Percentiles rank a stretch among this genome's conserved stretches.
Conservation (phyloP, 2,113 vertebrate genomes). For the Spea multiplicata region DNA sequence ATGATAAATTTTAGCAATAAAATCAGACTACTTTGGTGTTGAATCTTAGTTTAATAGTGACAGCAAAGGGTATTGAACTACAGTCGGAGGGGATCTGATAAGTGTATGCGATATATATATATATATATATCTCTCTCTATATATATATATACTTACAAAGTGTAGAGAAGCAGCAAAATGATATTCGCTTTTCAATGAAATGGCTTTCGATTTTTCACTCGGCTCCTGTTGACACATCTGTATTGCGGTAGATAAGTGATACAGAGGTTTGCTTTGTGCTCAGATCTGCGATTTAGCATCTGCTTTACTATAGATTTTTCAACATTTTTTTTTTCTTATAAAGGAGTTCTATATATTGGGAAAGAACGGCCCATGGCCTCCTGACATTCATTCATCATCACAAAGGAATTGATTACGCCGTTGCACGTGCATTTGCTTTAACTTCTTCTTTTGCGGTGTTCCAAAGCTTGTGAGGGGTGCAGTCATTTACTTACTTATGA, state of each 20-base stretch:
- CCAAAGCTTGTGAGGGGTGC: too few relatives aligned
- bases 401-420: not conserved
- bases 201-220: constrained; percentile 15
- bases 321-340: not conserved
- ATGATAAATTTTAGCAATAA: constrained; percentile 54
- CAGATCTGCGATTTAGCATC: not conserved
- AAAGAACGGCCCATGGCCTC: not conserved
- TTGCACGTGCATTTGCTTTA: not conserved
- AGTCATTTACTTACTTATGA: too few relatives aligned
- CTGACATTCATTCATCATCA: not conserved
- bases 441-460: too few relatives aligned
- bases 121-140: not conserved
- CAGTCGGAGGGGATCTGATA: constrained; percentile 35
- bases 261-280: constrained; percentile 19
- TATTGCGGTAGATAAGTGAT: constrained; percentile 7
- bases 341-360: too few relatives aligned
- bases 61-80: constrained; percentile 51
- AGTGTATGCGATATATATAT: constrained; percentile 10
- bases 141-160: constrained; percentile 24
- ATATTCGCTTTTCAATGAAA: constrained; percentile 37
- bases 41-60: constrained; percentile 50
- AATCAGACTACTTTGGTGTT: constrained; percentile 43
- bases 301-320: not conserved
- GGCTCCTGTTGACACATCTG: constrained; percentile 25
- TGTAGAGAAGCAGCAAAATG: constrained; percentile 33